Conservation (phyloP, 2,888 invertebrate species). For the Scaptomyza cyrtandrae region DNA sequence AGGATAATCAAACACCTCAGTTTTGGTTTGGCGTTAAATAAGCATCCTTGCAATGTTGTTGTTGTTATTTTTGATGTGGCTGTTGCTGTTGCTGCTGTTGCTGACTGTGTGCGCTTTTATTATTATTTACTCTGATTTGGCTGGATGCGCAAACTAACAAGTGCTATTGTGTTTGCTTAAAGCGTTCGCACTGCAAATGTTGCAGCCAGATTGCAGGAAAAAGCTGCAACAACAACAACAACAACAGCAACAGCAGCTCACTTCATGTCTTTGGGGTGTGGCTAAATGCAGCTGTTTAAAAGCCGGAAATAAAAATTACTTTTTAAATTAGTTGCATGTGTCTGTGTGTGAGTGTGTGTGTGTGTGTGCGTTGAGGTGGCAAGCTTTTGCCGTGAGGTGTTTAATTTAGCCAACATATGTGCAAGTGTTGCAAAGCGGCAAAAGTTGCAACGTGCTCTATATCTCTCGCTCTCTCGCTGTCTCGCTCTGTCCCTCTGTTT, state of each 20-base stretch:
- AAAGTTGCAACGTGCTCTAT: constrained; percentile 56
- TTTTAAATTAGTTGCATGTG: constrained; percentile 72
- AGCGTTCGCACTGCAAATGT: constrained; percentile 37
- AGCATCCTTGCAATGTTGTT: constrained; percentile 22
- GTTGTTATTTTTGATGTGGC: constrained; percentile 12
- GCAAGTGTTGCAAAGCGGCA: constrained; percentile 69
- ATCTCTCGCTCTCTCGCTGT: not conserved
- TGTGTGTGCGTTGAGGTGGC: constrained; percentile 27
- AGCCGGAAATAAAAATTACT: constrained; percentile 79
- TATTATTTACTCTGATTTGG: constrained; percentile 70
- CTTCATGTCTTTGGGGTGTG: constrained; percentile 17
- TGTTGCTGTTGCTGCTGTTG: constrained; percentile 20
- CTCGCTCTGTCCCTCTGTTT: no score
- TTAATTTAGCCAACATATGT: constrained; percentile 62
- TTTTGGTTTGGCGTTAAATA: constrained; percentile 48
- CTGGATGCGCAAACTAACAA: constrained; percentile 57
- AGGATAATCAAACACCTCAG: constrained; percentile 56
- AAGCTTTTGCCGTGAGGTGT: constrained; percentile 51
- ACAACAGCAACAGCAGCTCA: constrained; percentile 15
- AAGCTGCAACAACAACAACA: constrained; percentile 20
- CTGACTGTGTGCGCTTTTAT: constrained; percentile 51
- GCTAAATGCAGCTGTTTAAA: constrained; percentile 72
- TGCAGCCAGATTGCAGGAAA: constrained; percentile 29
- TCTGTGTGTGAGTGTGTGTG: constrained; percentile 5
- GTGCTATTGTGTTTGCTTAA: constrained; percentile 49